Conservation (phyloP, 2,888 invertebrate genomes). For the Dolomedes plantarius region DNA sequence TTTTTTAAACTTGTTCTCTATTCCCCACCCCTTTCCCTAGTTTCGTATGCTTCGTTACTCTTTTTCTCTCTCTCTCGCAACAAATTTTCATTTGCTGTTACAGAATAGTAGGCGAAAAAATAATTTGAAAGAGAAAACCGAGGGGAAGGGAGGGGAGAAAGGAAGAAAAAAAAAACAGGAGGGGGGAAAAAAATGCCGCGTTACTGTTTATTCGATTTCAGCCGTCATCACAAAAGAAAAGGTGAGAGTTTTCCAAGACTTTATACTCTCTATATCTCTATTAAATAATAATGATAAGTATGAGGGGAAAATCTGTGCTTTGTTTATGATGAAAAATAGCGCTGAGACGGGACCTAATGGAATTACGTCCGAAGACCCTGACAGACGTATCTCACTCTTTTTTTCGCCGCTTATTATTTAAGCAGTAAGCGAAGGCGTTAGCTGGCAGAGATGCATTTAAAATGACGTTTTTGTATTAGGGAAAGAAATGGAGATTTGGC, state of each 20-base stretch:
- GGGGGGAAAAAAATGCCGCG: neutral
- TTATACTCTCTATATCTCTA: conserved; percentile 49
- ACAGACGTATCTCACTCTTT: conserved; percentile 43
- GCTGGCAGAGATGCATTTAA: conserved; percentile 21
- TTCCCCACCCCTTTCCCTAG: neutral
- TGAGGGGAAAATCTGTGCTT: conserved; percentile 19
- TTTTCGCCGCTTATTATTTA: conserved; percentile 29
- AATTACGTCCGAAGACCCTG: conserved; percentile 42
- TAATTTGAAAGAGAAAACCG: conserved; percentile 24
- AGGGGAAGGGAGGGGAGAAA: neutral
- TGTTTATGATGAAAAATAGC: conserved; percentile 62
- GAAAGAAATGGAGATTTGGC: neutral
- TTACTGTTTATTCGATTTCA: conserved; percentile 57
- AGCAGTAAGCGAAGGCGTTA: conserved; percentile 12
- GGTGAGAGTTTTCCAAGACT: conserved; percentile 22
- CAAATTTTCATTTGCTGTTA: conserved; percentile 39
- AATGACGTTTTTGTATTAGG: neutral
- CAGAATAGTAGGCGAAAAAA: conserved; percentile 19
- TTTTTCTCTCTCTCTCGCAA: conserved; percentile 34
- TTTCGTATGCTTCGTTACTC: conserved; percentile 48
- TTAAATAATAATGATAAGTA: conserved; percentile 57
- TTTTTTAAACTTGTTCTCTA: neutral
- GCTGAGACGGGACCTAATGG: conserved; percentile 26
- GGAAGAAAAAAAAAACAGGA: neutral
- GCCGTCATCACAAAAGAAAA: conserved; percentile 39